Evolutionary conservation across 2,888 invertebrate species (phyloP), one percentile per base, ranked within the genome.

Genomic region (Mythimna impura): DNA sequence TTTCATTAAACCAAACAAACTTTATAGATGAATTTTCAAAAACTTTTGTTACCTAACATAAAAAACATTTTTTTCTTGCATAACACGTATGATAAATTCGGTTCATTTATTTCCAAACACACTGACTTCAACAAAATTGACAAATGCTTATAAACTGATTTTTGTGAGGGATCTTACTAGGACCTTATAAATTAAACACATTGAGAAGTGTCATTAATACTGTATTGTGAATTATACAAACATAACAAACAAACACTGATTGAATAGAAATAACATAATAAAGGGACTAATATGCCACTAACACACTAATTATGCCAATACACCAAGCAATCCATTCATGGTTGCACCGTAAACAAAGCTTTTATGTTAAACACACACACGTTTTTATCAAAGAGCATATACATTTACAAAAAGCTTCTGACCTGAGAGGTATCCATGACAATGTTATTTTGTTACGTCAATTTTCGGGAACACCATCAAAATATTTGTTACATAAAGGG

Each of bases 391-490:
- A 65, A 69, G n/a, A 69, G n/a, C 50, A 9, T 22, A 61, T 12
- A 52, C 40, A 57, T 52, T 63, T 12, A 22, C 60, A 52, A 76
- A 76, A 77, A 62, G 43, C 66, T 22, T 62, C 55, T 52, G 64
- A 63, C 22, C 58, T 47, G 43, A 40, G 22, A 47, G 36, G 50
- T 76, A 76, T 66, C 63, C 60, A 50, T 77, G 62, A 76, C 77
- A 76, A 76, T 54, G 62, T 75, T 74, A 76, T 60, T 81, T 76
- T 76, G 68, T 76, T 81, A 78, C 64, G 30, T 36, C 64, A 62
- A 58, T 64, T 78, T 55, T 30, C 62, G 20, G 14, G 43, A 64
- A 43, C 22, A 60, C 25, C n/a, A 65, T 43, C 34, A 62, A 80
- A 64, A 67, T 66, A 71, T 71, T 65, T 40, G 30, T 60, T 60